Conservation (phyloP, 30 jellyfish, hydroid and myxozoan genomes). For the Aurelia sp. region DNA sequence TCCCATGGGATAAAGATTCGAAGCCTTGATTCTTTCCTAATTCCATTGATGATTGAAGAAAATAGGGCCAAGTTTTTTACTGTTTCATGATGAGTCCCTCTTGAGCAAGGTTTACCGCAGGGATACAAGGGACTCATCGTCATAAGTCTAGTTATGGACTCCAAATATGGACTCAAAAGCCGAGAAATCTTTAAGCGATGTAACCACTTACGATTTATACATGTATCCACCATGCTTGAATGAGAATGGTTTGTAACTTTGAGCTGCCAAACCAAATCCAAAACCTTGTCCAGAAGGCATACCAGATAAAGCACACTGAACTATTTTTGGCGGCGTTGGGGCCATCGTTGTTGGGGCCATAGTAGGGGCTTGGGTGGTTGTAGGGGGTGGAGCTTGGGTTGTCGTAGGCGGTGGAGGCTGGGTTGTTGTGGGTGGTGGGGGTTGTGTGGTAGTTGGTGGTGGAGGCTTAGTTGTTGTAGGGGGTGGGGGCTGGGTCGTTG, state of each 20-base stretch:
- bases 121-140: no score
- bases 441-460: constrained; percentile 50
- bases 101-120: no score
- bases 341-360: constrained; percentile 69
- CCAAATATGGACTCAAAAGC: no score
- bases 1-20: no score
- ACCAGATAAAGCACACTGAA: constrained; percentile 39
- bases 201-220: constrained; percentile 34
- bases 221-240: constrained; percentile 47
- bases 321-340: constrained; percentile 43
- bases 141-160: no score
- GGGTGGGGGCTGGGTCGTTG: background rate
- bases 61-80: no score
- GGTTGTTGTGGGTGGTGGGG: constrained; percentile 35
- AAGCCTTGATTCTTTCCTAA: no score
- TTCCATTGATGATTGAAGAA: no score
- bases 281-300: constrained; percentile 58
- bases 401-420: constrained; percentile 56
- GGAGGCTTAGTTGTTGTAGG: constrained; percentile 60
- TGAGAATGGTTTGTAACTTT: constrained; percentile 72
- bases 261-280: constrained; percentile 80
- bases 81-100: no score
- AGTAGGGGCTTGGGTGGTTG: background rate
- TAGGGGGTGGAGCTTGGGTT: constrained; percentile 19
- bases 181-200: no score